Base-by-base conservation (phyloP, 2,113 vertebrate species). In the Bufo gargarizans region DNA sequence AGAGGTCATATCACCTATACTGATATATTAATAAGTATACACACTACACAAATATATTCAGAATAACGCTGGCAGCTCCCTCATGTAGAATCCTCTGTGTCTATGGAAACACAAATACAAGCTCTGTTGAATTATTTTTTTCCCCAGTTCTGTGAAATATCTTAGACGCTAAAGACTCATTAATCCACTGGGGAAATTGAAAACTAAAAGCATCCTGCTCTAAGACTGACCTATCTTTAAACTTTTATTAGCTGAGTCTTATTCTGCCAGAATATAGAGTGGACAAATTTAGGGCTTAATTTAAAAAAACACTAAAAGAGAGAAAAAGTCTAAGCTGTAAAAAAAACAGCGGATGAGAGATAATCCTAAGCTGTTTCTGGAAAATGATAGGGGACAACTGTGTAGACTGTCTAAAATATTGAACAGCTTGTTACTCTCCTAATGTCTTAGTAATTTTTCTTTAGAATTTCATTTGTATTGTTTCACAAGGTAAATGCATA, bases 101-200 rank as follows among this genome's bases (percentile, higher is more conserved):
- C 87, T 76, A 88, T 84, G 71, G 87, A 77, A 84, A 88, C 80
- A 4, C 43, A 59, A 82, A 83, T 77, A 55, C 87, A 69, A 33
- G 65, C 12, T 65, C 59, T 79, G 67, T 71, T 69, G 65, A 65
- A 43, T 17, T 20, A 2, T 58, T 43, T 67, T 8, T 33, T 61
- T 22, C 11, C 11, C 59, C 83, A 50, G n/a, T 77, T 53, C 17
- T 55, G 20, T 77, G 22, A 88, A 83, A 77, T 83, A 84, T 77
- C 4, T 58, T 56, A 83, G 87, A 61, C 79, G 63, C 45, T 76
- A 74, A 83, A 82, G 45, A 74, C n/a, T 55, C 58, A 50, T 77
- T 88, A 77, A 88, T 88, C 80, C 87, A 84, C 81, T 55, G 58
- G 58, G 87, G 87, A 88, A 88, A 88, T 88, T 88, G 87, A 88